Evolutionary conservation across 2,888 invertebrate species (phyloP), one percentile per base, ranked within the genome.

Genomic region (Ophion ellenae): DNA sequence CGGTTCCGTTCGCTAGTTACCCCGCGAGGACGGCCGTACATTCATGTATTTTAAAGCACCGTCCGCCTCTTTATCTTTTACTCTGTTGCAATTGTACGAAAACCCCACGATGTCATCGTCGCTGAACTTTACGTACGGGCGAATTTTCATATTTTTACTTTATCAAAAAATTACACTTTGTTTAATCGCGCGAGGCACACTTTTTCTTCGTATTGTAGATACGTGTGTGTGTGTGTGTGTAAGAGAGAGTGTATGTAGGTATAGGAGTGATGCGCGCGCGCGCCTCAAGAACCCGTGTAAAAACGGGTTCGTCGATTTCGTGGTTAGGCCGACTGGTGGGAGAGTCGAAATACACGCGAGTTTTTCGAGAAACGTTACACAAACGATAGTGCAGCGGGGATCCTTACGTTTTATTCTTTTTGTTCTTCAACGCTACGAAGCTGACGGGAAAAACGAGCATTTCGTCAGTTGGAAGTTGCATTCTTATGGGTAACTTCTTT

Each of bases 311-410:
- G 81, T 75, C 74, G 81, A 78, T 81, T 81, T 81, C 64, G 80
- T 69, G 81, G 81, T 81, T 81, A 81, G 69, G 69, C 78, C 59
- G 76, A 36, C 67, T 69, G 77, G 83, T 77, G 84, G 76, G 84
- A 82, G 74, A 81, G 83, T 78, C 69, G 83, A 82, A 84, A 81
- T 81, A 87, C 66, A 67, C 88, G 82, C 87, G 84, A 90, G 88
- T 88, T 90, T 61, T 87, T 89, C 87, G 86, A 88, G 83, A 47
- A 70, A 70, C 70, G 70, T 53, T 53, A 70, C 53, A 53, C 28
- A 47, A 17, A 70, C 47, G 53, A 70, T 53, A 53, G 70, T 70
- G 53, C 47, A 70, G 28, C 70, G 28, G 40, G 64, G 53, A 47
- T 71, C 57, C 57, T 67, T 77, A 32, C 24, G 28, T 64, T 88